Evolutionary conservation across 2,113 vertebrate species (phyloP), one percentile per base, ranked within the genome.

Genomic region (Malurus elegans): DNA sequence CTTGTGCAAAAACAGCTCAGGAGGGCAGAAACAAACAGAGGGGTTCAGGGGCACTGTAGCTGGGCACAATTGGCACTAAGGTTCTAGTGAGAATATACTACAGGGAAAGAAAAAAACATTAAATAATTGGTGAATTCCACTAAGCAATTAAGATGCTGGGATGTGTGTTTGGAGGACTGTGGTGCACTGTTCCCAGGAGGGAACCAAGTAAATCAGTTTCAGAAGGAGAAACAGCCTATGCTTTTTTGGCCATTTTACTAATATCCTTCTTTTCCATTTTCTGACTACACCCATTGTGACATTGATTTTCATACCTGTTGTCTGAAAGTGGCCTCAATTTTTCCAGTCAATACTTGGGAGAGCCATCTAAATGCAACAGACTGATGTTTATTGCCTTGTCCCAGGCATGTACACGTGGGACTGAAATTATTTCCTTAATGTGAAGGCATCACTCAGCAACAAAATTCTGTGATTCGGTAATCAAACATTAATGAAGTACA

Each of bases 401-500:
- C 26, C 48, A 61, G 69, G 54, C 32, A 14, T 69, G 25, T 74
- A 9, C 36, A 20, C 8, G 12, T 13, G 44, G 48, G n/a, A 67
- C 61, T 72, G 40, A 84, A 84, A 81, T 75, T 6, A 83, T 79
- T 92, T 84, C 64, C 66, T 61, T 61, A 16, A 69, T 76, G 42
- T 50, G 34, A 45, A 84, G 61, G 47, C 29, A 69, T 76, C 53
- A 84, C 44, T 93, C 92, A 44, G 57, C 81, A 82, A 53, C 57
- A 87, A 71, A 91, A 79, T 85, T 69, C 57, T 69, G 50, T 95
- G 92, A 84, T 90, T 81, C n/a, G 31, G n/a, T 85, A 82, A 84
- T 87, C 70, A 84, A 92, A 85, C 70, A 91, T 87, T 95, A 72
- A 95, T 91, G 61, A 82, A 87, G 50, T 81, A 69, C 45, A 69